Base-by-base conservation (phyloP, 2,888 invertebrate species). In the Himalopsyche kuldschensis region DNA sequence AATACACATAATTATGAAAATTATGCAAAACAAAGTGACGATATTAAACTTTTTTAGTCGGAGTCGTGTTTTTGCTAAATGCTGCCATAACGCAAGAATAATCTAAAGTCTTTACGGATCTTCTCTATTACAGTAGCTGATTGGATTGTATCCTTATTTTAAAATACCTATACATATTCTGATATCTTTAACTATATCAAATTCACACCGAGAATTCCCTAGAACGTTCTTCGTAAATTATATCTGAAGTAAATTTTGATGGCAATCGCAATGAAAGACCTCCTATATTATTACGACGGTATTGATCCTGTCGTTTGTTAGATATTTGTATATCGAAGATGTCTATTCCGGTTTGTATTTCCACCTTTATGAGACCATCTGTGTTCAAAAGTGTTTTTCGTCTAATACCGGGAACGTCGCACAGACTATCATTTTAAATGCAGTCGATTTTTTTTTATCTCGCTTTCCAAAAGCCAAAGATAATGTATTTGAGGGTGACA, bases 291-390 rank as follows among this genome's bases (percentile, higher is more conserved):
- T 83, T 76, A 81, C 76, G 83, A 76, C 47, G 75, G 83, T 85
- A 85, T 85, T 83, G 85, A 85, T 85, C 85, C 82, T 31, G 55
- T 75, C 80, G 79, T 78, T 85, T 85, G 83, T 80, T 79, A 79
- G 80, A 75, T 81, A 85, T 85, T 83, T 85, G 85, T 85, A 85
- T 85, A 85, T 85, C 78, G 81, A 79, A 78, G 80, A 79, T 79
- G 81, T 75, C 83, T 83, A 85, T 83, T 85, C 85, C 63, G 77
- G 85, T 83, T 75, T 82, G 81, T 85, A 83, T 82, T 83, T 69
- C 81, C 85, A 85, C 85, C 85, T 85, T 83, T 82, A 83, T 78
- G 80, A 76, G 15, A 82, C 81, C 85, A 83, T 85, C 85, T 85
- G 85, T 82, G 83, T 69, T 83, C 83, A 76, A 75, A 80, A 69